Evolutionary conservation across 1,140 invertebrate species (phyloP), one percentile per base, ranked within the genome.

Genomic region (Hesperophylax magnus): DNA sequence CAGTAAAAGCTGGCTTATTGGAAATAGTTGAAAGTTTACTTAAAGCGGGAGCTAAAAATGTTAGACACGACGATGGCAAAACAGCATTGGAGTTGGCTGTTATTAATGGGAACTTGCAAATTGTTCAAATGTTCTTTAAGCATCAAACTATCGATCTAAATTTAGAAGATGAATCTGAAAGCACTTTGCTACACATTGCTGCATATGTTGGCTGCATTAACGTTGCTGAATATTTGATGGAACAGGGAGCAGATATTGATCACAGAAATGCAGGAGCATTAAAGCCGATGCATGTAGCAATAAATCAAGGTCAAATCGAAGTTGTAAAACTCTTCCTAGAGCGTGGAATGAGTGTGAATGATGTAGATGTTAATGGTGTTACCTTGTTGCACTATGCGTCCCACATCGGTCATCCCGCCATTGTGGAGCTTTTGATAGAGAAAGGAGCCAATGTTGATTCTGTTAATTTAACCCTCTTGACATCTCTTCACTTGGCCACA

Each of bases 351-450:
- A 52, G 39, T 53, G 69, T 53, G 9, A 11, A 53, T 20, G 47
- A 72, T 14, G 47, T 17, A 9, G 69, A 53, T 27, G 15, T 20
- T 24, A n/a, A 72, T 6, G 69, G 69, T 0, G 24, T 24, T 7
- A 53, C 34, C n/a, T 27, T 72, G 11, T 24, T 72, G 17, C 47
- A 72, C 39, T 72, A 53, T 27, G 69, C 69, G 17, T 47, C 69
- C 9, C 39, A 72, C 15, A 52, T 22, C 3, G 61, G 61, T 1
- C 20, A 31, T 11, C 0, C 61, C 7, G 61, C 22, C 9, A 27
- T 65, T 31, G 27, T 27, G 17, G 15, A 27, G 47, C 27, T 27
- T 17, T 54, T 72, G 22, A 54, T 72, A 53, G 34, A 47, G 5
- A 47, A 53, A 17, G 47, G 47, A 4, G 69, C 47, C 8, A 17